Evolutionary conservation across 2,797 vertebrate species (phyloP).

Genomic region (Delichon dasypus): DNA sequence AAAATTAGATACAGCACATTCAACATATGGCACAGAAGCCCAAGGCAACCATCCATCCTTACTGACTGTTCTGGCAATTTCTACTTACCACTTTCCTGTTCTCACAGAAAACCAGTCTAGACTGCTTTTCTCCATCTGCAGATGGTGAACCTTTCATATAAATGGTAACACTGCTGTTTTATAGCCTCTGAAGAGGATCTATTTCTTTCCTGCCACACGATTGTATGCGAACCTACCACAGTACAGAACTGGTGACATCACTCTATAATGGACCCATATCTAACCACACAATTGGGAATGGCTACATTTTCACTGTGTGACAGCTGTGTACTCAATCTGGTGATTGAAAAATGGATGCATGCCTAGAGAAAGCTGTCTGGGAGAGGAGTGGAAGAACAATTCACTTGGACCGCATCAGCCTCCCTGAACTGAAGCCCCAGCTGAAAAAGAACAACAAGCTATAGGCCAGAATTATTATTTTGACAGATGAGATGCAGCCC

Average conservation of each 20-base stretch:
- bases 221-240: background rate
- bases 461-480: constrained; percentile 26
- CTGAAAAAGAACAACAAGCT: constrained; percentile 45
- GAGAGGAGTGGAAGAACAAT: constrained; percentile 39
- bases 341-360: constrained; percentile 24
- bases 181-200: background rate
- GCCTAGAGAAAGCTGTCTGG: constrained; percentile 43
- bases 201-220: background rate
- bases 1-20: background rate
- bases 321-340: constrained; percentile 55
- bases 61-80: background rate
- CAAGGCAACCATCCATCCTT: constrained; percentile 1
- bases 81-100: background rate
- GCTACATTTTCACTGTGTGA: constrained; percentile 8
- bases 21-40: constrained; percentile 41
- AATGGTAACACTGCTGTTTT: background rate
- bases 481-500: background rate
- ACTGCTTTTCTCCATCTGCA: constrained; percentile 5
- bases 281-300: constrained; percentile 28
- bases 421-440: background rate
- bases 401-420: background rate
- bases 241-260: background rate
- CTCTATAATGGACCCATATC: background rate
- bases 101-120: background rate
- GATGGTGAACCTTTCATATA: background rate